Percentiles rank a stretch among this genome's conserved stretches.
phyloP scores from a whole-genome alignment of 2,888 invertebrate species.

The Eilema caniola region DNA sequence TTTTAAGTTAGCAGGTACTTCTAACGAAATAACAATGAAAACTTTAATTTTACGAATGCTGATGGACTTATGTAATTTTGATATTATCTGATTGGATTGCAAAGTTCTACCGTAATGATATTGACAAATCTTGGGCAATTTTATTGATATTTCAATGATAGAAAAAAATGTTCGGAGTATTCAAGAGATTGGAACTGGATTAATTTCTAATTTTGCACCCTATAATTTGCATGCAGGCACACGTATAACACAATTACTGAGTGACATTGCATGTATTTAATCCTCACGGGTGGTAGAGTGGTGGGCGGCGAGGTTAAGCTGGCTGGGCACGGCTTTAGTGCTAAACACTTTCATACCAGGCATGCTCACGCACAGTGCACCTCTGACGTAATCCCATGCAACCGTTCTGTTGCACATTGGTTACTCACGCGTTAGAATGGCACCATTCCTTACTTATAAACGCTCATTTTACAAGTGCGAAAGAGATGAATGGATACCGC shows the following conservation, averaged over 20 bases:
- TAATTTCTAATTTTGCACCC: too few species aligned
- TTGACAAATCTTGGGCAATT: background rate
- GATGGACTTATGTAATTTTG: background rate
- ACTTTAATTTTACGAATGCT: background rate
- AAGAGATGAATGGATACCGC: constrained; percentile 45
- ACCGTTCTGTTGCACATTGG: constrained; percentile 59
- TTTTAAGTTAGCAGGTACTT: background rate
- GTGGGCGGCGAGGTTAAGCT: constrained; percentile 53
- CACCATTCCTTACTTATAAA: constrained; percentile 51
- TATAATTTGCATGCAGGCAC: constrained; percentile 35
- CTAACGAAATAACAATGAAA: background rate
- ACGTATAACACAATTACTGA: constrained; percentile 30
- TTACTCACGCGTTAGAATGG: constrained; percentile 41
- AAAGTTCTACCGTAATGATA: background rate
- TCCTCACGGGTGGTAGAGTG: constrained; percentile 47
- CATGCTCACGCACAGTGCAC: constrained; percentile 56
- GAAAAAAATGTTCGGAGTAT: too few species aligned
- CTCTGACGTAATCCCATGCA: constrained; percentile 68
- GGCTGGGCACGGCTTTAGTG: constrained; percentile 40
- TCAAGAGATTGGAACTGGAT: background rate
- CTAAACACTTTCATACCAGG: constrained; percentile 51
- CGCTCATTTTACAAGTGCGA: constrained; percentile 44
- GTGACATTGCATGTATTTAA: constrained; percentile 42
- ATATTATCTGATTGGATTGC: background rate
- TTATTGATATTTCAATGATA: background rate